Evolutionary conservation across 2,797 vertebrate species (phyloP).

Genomic region (Mus minutoides): DNA sequence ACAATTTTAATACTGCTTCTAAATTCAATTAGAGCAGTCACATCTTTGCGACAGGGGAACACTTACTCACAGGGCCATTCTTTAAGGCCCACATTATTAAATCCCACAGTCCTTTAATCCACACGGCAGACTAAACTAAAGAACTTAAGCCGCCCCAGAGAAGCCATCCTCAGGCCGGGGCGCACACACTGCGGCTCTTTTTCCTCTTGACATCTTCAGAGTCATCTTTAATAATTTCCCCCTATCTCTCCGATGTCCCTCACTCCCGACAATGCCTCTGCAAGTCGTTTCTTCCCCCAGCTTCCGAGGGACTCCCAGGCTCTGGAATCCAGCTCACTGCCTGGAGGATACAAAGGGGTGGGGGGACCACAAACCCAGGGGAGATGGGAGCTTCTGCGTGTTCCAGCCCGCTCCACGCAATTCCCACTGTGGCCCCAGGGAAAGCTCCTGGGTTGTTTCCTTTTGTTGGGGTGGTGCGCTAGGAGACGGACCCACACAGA

Average conservation of each 20-base stretch:
- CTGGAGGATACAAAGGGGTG: not conserved
- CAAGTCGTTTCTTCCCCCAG: not conserved
- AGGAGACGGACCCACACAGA: not conserved
- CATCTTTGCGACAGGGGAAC: conserved; percentile 60
- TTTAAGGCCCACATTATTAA: conserved; percentile 70
- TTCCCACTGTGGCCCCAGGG: not conserved
- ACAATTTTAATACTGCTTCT: conserved; percentile 63
- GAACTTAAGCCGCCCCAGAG: conserved; percentile 33
- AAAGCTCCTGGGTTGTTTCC: not conserved
- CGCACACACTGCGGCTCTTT: not conserved
- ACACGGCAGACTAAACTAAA: conserved; percentile 62
- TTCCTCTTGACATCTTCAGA: conserved; percentile 63
- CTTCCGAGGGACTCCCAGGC: not conserved
- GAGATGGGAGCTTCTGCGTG: not conserved
- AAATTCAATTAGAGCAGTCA: conserved; percentile 70
- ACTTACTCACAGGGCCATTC: conserved; percentile 66
- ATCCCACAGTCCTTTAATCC: conserved; percentile 73
- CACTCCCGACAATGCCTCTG: not conserved
- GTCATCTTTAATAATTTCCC: conserved; percentile 71
- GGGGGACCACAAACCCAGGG: conserved; percentile 48
- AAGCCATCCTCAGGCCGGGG: not conserved
- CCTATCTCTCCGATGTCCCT: not conserved
- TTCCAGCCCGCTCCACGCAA: not conserved
- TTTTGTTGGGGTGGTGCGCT: not conserved
- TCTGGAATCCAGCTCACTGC: not conserved